Evolutionary conservation across 1,140 invertebrate species (phyloP), one percentile per base, ranked within the genome.

Genomic region (Dermatophagoides farinae): DNA sequence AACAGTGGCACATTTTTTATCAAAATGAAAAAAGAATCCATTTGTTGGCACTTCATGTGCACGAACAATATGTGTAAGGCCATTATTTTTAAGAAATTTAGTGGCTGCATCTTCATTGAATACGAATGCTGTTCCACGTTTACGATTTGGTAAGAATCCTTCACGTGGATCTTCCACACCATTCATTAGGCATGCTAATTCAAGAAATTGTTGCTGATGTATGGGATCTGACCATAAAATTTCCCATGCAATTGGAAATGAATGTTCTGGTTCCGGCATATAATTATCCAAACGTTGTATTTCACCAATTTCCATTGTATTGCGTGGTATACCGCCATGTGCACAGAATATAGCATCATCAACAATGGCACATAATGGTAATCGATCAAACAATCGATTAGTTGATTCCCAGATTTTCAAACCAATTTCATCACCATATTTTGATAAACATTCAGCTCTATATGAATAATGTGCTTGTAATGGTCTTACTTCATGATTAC

Each of bases 151-250:
- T 1, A 78, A 77, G 73, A 84, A 85, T 1, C 82, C 83, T 63
- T 79, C 74, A 6, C 64, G 54, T 18, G 51, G 22, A 14, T 41
- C 39, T 40, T 61, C 38, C 1, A 18, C 20, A 23, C 37, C 31
- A 16, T 44, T 44, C 40, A 43, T 25, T 6, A 20, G 6, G 37
- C 51, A 40, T 9, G 38, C 44, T n/a, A 39, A 41, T 40, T 60
- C 52, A 6, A 40, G 14, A 25, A 40, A 66, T 65, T 66, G 22
- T 40, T 47, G 43, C 55, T 16, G 5, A 64, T 65, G 78, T 47
- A 82, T 69, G 12, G 83, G 83, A 72, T 85, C 83, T 71, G 82
- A 84, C 83, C 83, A 85, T 72, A 85, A 76, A 1, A 85, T 70
- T 66, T 85, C 82, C 82, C 83, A 85, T 1, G 82, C 81, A 31